These are phyloP conservation scores for Microtus californicus DNA, from an alignment of 2,797 vertebrate genomes.

Conservation along the genomic window DNA sequence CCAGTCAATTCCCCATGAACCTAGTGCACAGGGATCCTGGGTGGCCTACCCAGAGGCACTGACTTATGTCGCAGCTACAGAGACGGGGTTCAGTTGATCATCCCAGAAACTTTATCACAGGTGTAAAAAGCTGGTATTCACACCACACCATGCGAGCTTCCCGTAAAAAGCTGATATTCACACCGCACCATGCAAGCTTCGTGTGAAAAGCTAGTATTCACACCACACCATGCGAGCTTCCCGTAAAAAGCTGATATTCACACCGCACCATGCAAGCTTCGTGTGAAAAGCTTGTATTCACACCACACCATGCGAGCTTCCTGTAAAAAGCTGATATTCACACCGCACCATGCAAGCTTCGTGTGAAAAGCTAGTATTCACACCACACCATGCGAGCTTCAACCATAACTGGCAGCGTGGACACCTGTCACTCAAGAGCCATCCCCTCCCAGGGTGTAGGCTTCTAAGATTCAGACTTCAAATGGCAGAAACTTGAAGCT, in stretches of 20 bases:
- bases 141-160: too few species aligned
- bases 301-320: too few species aligned
- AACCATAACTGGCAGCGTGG: too few species aligned
- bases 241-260: too few species aligned
- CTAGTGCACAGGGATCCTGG: background rate
- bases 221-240: background rate
- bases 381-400: background rate
- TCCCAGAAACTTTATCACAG: background rate
- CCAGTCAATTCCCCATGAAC: background rate
- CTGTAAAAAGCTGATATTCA: background rate
- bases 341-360: too few species aligned
- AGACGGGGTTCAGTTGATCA: background rate
- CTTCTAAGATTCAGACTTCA: background rate
- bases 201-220: too few species aligned
- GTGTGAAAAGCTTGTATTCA: too few species aligned
- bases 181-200: too few species aligned
- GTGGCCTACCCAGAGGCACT: too few species aligned
- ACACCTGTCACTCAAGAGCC: background rate
- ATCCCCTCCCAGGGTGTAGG: background rate
- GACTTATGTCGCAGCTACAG: fast-evolving
- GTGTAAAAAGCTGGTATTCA: too few species aligned
- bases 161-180: too few species aligned
- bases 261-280: too few species aligned
- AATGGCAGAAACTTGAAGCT: background rate
- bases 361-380: background rate